These are phyloP conservation scores for Chionodraco myersi DNA, from an alignment of 2,113 vertebrate genomes.

Conservation along the genomic window DNA sequence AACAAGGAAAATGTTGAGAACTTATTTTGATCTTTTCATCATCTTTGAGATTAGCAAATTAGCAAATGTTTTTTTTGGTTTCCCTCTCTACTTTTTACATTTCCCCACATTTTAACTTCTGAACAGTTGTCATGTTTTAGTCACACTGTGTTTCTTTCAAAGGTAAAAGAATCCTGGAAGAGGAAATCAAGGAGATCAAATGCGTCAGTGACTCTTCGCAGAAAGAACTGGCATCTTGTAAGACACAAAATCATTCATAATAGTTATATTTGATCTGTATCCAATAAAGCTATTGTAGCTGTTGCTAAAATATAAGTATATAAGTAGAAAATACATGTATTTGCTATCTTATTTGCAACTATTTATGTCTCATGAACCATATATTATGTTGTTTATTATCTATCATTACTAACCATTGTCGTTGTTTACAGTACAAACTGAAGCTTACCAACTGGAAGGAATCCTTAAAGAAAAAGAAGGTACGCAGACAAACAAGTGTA, in stretches of 20 bases:
- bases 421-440: conserved; percentile 68
- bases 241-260: conserved; percentile 29
- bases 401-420: not conserved
- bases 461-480: conserved; percentile 79
- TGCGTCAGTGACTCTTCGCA: conserved; percentile 32
- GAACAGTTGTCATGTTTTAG: not conserved
- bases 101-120: no score
- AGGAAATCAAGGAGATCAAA: conserved; percentile 58
- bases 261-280: not conserved
- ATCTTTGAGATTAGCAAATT: no score
- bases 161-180: conserved; percentile 61
- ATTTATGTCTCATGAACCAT: not conserved
- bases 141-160: not conserved
- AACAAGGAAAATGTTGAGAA: no score
- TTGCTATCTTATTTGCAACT: not conserved
- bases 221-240: conserved; percentile 72
- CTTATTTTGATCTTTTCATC: no score
- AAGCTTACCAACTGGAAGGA: conserved; percentile 66
- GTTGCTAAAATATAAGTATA: not conserved
- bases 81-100: no score
- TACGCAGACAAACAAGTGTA: conserved; percentile 27
- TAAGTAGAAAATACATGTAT: not conserved
- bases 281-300: not conserved
- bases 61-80: no score
- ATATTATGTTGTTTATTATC: not conserved